Evolutionary conservation across 2,888 invertebrate species (phyloP), one percentile per base, ranked within the genome.

Genomic region (Lymantria dispar): DNA sequence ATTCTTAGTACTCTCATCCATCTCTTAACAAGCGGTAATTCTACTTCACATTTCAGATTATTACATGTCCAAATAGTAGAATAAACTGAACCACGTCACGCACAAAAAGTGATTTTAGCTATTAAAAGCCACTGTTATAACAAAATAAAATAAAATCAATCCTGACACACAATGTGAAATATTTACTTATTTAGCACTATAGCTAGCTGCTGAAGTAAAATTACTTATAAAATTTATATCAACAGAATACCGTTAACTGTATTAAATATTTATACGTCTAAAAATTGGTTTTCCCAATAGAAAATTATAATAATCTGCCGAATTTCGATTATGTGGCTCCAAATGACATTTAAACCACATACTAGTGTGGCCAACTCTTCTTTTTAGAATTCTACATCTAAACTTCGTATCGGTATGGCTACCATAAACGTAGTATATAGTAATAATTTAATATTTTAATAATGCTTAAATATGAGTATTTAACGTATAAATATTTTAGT

Each of bases 111-210:
- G 85, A 83, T 82, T 78, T 74, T 76, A 87, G 87, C 87, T 79
- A 87, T 84, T 83, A 55, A 79, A 89, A 91, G 88, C 89, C 85
- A 86, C 87, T 85, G 80, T 79, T 80, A 64, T 68, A 81, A 82
- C 70, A 83, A 87, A 88, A 85, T 82, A 85, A 87, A 87, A 84
- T 76, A 82, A 88, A 78, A 87, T 85, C 85, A 87, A 89, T 87
- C 79, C 76, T 72, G 75, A 80, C 81, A 85, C 82, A 81, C 80
- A 87, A 76, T 72, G 77, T 81, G 74, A 77, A 74, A 83, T 86
- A 88, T 85, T 87, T 89, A 88, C 87, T 82, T 86, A 74, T 68
- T 66, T 61, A 61, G 39, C 55, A 61, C 58, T 68, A 69, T 69
- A 69, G 68, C 63, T 64, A 69, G 71, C 74, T 70, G 73, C 76